phyloP scores from a whole-genome alignment of 2,888 invertebrate genomes.

The Drosophila nr. fundita region DNA sequence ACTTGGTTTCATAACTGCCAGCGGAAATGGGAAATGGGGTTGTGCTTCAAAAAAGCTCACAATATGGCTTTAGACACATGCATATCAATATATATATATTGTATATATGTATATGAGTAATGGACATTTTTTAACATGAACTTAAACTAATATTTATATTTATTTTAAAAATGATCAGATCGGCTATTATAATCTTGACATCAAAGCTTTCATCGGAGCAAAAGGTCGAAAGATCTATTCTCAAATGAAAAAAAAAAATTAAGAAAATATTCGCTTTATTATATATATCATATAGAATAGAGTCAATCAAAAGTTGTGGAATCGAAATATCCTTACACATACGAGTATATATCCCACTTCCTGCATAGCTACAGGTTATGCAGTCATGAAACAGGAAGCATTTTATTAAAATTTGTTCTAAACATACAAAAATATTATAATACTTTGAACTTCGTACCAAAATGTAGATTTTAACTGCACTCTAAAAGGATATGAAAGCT shows the following conservation, averaged over 20 bases:
- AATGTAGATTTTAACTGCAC: neutral
- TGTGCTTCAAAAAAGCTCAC: conserved; percentile 24
- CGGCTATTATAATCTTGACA: neutral
- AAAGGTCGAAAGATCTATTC: neutral
- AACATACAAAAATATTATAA: neutral
- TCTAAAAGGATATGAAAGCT: neutral
- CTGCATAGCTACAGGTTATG: neutral
- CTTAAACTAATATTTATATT: neutral
- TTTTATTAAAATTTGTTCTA: neutral
- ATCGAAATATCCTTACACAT: neutral
- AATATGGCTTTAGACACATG: neutral
- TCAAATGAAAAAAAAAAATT: neutral
- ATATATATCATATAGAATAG: neutral
- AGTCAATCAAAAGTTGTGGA: neutral
- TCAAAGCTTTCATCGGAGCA: neutral
- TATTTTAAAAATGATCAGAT: neutral
- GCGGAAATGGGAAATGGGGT: conserved; percentile 72
- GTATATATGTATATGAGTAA: neutral
- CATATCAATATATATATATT: neutral
- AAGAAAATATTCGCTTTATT: neutral
- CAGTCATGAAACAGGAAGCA: neutral
- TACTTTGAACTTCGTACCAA: neutral
- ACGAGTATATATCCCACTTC: neutral
- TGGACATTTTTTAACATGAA: neutral
- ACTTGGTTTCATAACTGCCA: conserved; percentile 69